Evolutionary conservation across 64 coral and sea anemone genomes (phyloP).

Genomic region (Stichodactyla mertensii): DNA sequence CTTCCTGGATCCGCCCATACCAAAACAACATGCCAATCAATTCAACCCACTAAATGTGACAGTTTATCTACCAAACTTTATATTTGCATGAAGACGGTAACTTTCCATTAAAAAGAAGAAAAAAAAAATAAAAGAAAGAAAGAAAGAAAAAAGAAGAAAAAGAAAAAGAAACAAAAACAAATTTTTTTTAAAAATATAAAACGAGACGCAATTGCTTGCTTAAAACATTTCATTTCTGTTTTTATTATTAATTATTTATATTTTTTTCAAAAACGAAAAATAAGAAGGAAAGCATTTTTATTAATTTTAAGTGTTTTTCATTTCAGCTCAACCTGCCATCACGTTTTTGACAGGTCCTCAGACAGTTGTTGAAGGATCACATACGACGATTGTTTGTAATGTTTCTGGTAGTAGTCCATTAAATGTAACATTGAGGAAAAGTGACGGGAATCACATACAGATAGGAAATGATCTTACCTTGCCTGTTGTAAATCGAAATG

Average conservation of each 20-base stretch:
- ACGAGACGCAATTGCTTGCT: background rate
- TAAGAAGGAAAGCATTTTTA: background rate
- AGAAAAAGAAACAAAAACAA: too few relatives aligned
- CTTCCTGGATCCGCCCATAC: too few relatives aligned
- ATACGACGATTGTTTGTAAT: background rate
- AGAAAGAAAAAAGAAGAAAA: too few relatives aligned
- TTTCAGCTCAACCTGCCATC: conserved; percentile 23
- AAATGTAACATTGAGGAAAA: conserved; percentile 9
- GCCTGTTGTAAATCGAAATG: background rate
- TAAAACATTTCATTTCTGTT: too few relatives aligned
- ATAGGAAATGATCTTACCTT: background rate
- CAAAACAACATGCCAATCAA: too few relatives aligned
- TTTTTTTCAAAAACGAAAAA: too few relatives aligned
- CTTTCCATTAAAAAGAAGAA: too few relatives aligned
- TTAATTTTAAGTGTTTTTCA: background rate
- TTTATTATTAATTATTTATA: background rate
- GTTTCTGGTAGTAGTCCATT: background rate
- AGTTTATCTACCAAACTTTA: too few relatives aligned
- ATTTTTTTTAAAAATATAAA: background rate
- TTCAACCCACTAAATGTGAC: too few relatives aligned
- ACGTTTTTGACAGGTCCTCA: background rate
- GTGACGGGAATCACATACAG: conserved; percentile 5
- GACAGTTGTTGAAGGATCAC: background rate
- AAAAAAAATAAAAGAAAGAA: too few relatives aligned
- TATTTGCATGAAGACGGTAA: too few relatives aligned